Percentiles rank a stretch among this genome's conserved stretches.
Evolutionary conservation across 2,797 vertebrate genomes (phyloP).

Genomic region (Melopsittacus undulatus): DNA sequence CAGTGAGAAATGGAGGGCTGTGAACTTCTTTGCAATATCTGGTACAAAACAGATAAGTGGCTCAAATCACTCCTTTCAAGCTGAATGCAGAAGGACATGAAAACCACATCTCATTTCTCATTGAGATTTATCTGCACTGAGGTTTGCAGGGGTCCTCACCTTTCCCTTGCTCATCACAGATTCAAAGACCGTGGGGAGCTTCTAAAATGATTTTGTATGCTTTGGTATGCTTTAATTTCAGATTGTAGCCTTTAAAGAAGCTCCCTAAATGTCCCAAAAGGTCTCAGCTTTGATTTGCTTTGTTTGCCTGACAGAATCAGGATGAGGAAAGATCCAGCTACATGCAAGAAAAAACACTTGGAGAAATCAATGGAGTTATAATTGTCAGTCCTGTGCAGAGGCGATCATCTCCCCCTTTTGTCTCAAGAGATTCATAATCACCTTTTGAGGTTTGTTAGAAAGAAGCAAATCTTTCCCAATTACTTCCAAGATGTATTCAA

Average conservation of each 20-base stretch:
- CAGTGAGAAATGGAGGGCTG: background rate
- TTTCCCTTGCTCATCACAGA: background rate
- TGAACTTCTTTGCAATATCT: background rate
- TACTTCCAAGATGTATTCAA: background rate
- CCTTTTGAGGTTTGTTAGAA: background rate
- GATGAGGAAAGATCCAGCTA: background rate
- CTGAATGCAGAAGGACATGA: background rate
- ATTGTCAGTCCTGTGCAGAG: background rate
- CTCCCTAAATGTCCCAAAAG: background rate
- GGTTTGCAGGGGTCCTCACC: background rate
- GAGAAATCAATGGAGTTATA: background rate
- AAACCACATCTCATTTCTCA: background rate
- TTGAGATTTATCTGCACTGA: background rate
- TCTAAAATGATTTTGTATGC: background rate
- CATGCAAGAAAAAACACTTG: background rate
- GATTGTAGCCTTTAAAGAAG: background rate
- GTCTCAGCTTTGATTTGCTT: background rate
- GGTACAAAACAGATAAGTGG: background rate
- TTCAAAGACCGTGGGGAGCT: background rate
- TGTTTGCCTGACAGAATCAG: background rate
- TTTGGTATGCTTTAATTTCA: background rate
- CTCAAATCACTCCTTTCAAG: background rate
- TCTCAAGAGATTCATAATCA: background rate
- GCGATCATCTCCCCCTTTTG: background rate
- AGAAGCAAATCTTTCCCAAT: background rate